Conservation (phyloP, 2,888 invertebrate genomes). For the Cryptus armator region DNA sequence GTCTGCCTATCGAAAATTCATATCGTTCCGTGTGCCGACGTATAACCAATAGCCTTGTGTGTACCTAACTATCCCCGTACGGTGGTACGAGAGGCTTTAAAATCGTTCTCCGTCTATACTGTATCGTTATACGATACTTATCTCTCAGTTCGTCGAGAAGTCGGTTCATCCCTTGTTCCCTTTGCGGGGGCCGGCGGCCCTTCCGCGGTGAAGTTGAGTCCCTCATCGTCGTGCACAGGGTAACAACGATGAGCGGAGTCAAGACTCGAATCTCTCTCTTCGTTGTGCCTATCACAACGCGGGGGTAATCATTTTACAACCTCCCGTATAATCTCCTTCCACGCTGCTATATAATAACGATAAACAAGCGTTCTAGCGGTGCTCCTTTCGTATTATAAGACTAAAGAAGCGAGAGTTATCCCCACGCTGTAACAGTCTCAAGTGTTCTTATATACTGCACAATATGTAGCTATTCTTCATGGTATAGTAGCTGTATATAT, state of each 20-base stretch:
- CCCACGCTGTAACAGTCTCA: neutral
- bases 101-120: conserved; percentile 64
- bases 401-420: conserved; percentile 57
- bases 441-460: conserved; percentile 40
- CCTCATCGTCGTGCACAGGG: neutral
- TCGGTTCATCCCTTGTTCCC: conserved; percentile 62
- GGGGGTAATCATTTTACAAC: conserved; percentile 78
- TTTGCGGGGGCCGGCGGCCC: conserved; percentile 54
- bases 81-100: conserved; percentile 39
- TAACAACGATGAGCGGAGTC: conserved; percentile 32
- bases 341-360: conserved; percentile 77
- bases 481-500: neutral
- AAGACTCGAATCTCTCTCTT: conserved; percentile 6
- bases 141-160: conserved; percentile 56
- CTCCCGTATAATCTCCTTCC: conserved; percentile 77
- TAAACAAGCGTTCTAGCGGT: conserved; percentile 79
- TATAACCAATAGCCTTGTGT: conserved; percentile 11
- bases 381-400: conserved; percentile 69
- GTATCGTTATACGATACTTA: conserved; percentile 69
- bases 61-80: neutral
- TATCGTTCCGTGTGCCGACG: conserved; percentile 61
- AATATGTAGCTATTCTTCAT: conserved; percentile 48
- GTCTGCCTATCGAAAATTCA: conserved; percentile 73
- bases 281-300: conserved; percentile 19
- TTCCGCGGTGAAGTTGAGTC: neutral